Percentiles rank a stretch among this genome's conserved stretches.
Conservation (phyloP, 1,140 invertebrate species). For the Drosophila triauraria region DNA sequence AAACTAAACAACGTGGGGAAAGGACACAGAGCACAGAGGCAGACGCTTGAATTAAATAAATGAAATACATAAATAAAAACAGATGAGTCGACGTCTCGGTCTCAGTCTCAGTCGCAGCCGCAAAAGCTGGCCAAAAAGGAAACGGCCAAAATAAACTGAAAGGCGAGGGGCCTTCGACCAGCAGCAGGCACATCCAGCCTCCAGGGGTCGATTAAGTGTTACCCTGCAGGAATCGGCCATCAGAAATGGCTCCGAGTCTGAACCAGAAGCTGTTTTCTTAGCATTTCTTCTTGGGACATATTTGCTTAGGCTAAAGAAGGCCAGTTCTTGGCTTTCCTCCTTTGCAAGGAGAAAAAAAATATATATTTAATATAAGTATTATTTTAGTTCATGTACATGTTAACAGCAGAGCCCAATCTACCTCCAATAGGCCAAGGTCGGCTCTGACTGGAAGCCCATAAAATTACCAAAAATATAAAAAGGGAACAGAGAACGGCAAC, state of each 20-base stretch:
- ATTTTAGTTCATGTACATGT: too few relatives aligned
- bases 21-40: conserved; percentile 28
- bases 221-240: conserved; percentile 22
- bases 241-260: not conserved
- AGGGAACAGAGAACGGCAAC: not conserved
- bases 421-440: not conserved
- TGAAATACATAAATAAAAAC: conserved; percentile 78
- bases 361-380: too few relatives aligned
- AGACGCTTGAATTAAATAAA: conserved; percentile 80
- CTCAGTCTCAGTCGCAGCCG: conserved; percentile 5
- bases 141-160: conserved; percentile 41
- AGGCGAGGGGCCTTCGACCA: not conserved
- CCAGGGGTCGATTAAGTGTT: conserved; percentile 39
- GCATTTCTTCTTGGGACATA: too few relatives aligned
- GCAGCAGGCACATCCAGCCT: conserved; percentile 14
- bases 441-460: conserved; percentile 9
- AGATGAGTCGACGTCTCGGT: conserved; percentile 51
- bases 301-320: too few relatives aligned
- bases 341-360: too few relatives aligned
- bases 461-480: conserved; percentile 32
- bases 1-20: conserved; percentile 29
- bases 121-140: conserved; percentile 42
- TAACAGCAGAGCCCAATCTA: conserved; percentile 3
- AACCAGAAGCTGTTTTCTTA: too few relatives aligned
- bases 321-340: too few relatives aligned